Percentiles rank a stretch among this genome's conserved stretches.
These are phyloP conservation scores for Actias luna DNA, from an alignment of 2,888 invertebrate genomes.

Conservation along the genomic window DNA sequence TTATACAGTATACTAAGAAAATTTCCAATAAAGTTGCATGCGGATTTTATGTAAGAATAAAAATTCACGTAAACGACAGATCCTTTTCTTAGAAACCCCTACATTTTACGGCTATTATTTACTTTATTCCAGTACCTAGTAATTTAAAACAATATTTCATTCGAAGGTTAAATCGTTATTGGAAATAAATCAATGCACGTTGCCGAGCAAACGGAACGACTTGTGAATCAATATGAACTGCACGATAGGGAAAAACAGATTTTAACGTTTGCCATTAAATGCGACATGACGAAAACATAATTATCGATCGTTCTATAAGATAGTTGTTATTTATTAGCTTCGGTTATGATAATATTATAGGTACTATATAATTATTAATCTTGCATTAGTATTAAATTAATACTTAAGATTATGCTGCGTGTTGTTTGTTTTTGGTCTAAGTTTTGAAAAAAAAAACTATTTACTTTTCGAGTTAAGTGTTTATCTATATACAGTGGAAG, in stretches of 20 bases:
- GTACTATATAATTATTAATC: slow-evolving; percentile 15
- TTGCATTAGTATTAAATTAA: neutral
- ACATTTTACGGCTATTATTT: neutral
- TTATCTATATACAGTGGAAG: neutral
- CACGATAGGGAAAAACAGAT: neutral
- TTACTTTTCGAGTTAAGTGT: neutral
- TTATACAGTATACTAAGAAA: no score
- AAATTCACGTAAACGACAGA: no score
- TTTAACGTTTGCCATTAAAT: slow-evolving; percentile 5
- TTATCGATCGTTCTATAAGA: slow-evolving; percentile 11
- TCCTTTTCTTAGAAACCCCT: no score
- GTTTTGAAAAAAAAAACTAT: neutral
- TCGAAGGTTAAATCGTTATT: slow-evolving; percentile 14
- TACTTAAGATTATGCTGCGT: neutral
- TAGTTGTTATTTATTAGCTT: slow-evolving; percentile 15
- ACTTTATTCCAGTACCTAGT: slow-evolving; percentile 11
- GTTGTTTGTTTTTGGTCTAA: neutral
- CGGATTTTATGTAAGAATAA: no score
- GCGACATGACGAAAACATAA: slow-evolving; percentile 14
- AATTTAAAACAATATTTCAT: slow-evolving; percentile 16
- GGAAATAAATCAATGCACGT: slow-evolving; percentile 15
- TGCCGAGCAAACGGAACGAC: slow-evolving; percentile 6
- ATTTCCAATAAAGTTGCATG: no score
- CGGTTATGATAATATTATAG: slow-evolving; percentile 7
- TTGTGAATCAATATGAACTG: neutral